These are phyloP conservation scores for Scaptomyza graminum DNA, from an alignment of 1,140 invertebrate species.

Conservation along the genomic window DNA sequence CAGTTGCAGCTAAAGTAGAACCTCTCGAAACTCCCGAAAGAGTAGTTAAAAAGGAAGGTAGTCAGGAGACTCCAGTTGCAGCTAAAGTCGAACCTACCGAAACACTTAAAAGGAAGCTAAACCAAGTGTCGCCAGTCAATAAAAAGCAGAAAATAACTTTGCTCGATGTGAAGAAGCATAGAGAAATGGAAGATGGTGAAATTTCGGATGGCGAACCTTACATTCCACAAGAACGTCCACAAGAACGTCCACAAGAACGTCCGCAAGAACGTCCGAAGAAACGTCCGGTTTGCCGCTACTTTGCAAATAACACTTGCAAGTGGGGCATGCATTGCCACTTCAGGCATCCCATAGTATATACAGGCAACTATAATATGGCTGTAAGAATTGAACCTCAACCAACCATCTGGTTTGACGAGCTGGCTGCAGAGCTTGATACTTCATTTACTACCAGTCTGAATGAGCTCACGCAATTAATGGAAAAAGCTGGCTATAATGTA, in stretches of 20 bases:
- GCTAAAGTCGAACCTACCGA: no score
- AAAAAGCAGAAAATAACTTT: no score
- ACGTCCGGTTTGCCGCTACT: conserved; percentile 45
- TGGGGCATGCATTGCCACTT: conserved; percentile 44
- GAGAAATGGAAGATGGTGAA: conserved; percentile 50
- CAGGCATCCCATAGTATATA: conserved; percentile 13
- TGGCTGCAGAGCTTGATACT: background rate
- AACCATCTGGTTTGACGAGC: no score
- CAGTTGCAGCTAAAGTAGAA: no score
- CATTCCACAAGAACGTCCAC: no score
- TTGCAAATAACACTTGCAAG: conserved; percentile 26
- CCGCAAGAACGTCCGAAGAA: no score
- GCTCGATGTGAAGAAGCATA: no score
- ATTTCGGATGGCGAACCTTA: background rate
- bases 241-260: conserved; percentile 3
- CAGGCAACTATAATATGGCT: conserved; percentile 62
- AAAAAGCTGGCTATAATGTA: conserved; percentile 5
- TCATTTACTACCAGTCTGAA: conserved; percentile 21
- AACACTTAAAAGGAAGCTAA: no score
- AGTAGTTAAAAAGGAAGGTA: no score
- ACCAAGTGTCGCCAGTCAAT: no score
- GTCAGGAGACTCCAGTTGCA: no score
- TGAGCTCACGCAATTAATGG: conserved; percentile 6
- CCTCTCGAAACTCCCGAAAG: no score
- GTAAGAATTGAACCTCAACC: conserved; percentile 7